phyloP scores from a whole-genome alignment of 1,140 invertebrate species.

The Lanistes nyassanus region DNA sequence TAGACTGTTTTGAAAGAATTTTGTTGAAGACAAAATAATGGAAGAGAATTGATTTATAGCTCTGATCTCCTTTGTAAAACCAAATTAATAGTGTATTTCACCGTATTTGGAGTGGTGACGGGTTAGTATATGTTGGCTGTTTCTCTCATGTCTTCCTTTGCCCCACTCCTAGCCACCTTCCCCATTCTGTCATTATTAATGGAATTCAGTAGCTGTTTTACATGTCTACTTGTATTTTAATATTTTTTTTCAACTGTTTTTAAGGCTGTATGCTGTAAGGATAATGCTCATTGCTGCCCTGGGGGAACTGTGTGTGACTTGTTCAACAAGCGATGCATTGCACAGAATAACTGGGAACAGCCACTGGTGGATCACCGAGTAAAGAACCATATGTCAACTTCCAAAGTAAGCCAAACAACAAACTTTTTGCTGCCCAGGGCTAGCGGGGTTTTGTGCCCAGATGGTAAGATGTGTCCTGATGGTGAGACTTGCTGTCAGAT shows the following conservation, averaged over 20 bases:
- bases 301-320: constrained; percentile 49
- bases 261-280: constrained; percentile 44
- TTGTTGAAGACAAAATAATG: too few species aligned
- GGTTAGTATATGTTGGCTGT: too few species aligned
- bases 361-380: constrained; percentile 29
- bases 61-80: too few species aligned
- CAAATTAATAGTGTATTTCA: too few species aligned
- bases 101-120: too few species aligned
- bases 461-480: constrained; percentile 55
- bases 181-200: too few species aligned
- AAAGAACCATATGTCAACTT: constrained; percentile 50
- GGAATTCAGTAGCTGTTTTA: too few species aligned
- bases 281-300: constrained; percentile 53
- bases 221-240: too few species aligned
- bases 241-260: background rate
- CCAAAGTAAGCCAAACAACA: constrained; percentile 60
- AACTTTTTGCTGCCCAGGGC: constrained; percentile 44
- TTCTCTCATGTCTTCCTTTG: too few species aligned
- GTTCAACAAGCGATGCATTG: constrained; percentile 35
- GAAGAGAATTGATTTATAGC: too few species aligned
- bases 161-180: too few species aligned
- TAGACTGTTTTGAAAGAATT: too few species aligned
- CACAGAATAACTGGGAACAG: constrained; percentile 1
- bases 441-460: constrained; percentile 63
- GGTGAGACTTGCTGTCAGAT: constrained; percentile 66